These are phyloP conservation scores for Nymphalis io DNA, from an alignment of 1,140 invertebrate species.

Conservation along the genomic window DNA sequence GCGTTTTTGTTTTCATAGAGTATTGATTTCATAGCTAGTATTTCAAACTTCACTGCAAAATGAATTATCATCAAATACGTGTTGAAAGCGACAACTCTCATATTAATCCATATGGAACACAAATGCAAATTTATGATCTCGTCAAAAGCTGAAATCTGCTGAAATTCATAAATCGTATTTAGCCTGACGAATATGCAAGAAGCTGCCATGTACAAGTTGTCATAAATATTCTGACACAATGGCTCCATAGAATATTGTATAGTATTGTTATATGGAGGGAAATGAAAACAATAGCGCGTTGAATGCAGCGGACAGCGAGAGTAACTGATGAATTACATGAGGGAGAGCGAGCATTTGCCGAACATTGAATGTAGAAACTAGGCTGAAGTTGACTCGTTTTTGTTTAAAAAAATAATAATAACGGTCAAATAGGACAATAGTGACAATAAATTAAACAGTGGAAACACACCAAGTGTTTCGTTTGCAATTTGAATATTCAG, in stretches of 20 bases:
- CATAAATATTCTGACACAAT: constrained; percentile 31
- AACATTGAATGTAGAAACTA: constrained; percentile 36
- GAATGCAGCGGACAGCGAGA: constrained; percentile 38
- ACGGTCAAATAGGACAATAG: constrained; percentile 27
- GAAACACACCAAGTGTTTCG: constrained; percentile 1
- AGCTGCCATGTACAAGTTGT: constrained; percentile 27
- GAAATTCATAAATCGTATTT: constrained; percentile 33
- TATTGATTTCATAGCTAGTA: too few species aligned
- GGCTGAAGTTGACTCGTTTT: constrained; percentile 23
- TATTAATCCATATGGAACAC: not conserved
- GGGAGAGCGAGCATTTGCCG: constrained; percentile 28
- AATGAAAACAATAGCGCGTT: constrained; percentile 35
- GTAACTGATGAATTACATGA: constrained; percentile 44
- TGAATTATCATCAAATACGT: not conserved
- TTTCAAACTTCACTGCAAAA: not conserved
- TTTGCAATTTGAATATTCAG: constrained; percentile 17
- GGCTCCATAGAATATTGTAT: constrained; percentile 20
- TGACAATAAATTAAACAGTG: constrained; percentile 24
- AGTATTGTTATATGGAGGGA: constrained; percentile 36
- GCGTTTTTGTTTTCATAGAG: too few species aligned
- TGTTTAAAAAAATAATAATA: constrained; percentile 33
- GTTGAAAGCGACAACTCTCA: not conserved
- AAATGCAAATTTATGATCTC: constrained; percentile 4
- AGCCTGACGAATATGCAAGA: constrained; percentile 31
- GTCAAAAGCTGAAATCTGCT: constrained; percentile 1